These are phyloP conservation scores for Promerops cafer DNA, from an alignment of 2,113 vertebrate species.

Conservation along the genomic window DNA sequence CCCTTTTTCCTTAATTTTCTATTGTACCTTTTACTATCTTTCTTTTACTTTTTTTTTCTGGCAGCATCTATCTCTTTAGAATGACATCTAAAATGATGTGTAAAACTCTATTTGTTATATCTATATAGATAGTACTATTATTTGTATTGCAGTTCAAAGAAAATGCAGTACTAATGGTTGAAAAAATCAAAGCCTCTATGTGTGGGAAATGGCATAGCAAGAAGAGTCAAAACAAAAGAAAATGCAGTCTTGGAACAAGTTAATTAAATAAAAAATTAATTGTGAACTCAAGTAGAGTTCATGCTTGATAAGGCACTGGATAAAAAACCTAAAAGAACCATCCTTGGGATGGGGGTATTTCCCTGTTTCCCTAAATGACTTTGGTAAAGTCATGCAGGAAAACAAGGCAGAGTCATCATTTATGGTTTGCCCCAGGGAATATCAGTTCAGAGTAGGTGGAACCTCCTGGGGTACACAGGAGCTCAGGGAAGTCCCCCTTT, in stretches of 20 bases:
- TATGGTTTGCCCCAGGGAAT: background rate
- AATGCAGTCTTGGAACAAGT: background rate
- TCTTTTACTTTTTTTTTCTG: background rate
- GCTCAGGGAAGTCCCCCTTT: background rate
- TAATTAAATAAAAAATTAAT: background rate
- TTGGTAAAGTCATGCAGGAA: background rate
- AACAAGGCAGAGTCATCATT: background rate
- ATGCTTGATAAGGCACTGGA: background rate
- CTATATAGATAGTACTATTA: background rate
- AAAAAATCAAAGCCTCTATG: background rate
- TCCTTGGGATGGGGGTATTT: background rate
- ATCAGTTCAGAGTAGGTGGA: background rate
- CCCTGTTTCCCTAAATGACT: background rate
- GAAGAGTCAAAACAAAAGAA: background rate
- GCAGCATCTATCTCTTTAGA: background rate
- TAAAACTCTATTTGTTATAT: background rate
- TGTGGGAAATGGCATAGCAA: background rate
- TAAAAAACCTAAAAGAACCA: background rate
- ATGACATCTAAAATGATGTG: background rate
- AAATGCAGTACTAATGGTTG: background rate
- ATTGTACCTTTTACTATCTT: background rate
- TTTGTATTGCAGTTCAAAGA: background rate
- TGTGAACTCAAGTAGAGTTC: background rate
- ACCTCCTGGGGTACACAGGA: background rate
- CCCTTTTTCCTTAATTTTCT: background rate